Evolutionary conservation across 2,888 invertebrate genomes (phyloP), one percentile per base, ranked within the genome.

Genomic region (Cosmorhoe ocellata): DNA sequence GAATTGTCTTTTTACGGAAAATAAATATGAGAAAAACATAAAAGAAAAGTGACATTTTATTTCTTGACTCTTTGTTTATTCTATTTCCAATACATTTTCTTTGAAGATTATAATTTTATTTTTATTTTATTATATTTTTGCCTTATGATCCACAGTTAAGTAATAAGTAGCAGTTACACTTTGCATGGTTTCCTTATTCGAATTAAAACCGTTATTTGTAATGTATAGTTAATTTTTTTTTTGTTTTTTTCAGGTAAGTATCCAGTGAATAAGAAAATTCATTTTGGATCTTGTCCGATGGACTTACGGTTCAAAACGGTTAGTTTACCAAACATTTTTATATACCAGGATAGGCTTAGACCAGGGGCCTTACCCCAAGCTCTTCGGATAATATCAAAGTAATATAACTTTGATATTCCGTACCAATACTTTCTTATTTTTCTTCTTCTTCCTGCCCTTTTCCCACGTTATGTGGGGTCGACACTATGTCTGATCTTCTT

Each of bases 181-280:
- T n/a, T n/a, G n/a, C n/a, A n/a, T n/a, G n/a, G n/a, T n/a, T n/a
- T n/a, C n/a, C n/a, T n/a, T 18, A 18, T 18, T 18, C 4, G 4
- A 18, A 18, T 14, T 13, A n/a, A 18, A 14, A 8, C 1, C 12
- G 12, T n/a, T 18, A n/a, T 14, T 33, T 0, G 3, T 33, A 14
- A 33, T 5, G 8, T 32, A 7, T 2, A 12, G 9, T 11, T 39
- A 14, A 14, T 28, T 31, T 0, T 24, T 12, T 12, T 27, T 0
- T 42, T 37, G 13, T 27, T 12, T 44, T 62, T 78, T 75, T 43
- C 79, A 79, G 79, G 79, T 79, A 79, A 79, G 79, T 79, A 73
- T 66, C 67, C 55, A 28, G 56, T 13, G 11, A 18, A 18, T 28
- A 1, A 28, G 3, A 27, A 24, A 36, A 1, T 5, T 3, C n/a